Percentiles rank a stretch among this genome's conserved stretches.
These are phyloP conservation scores for Amblyornis subalaris DNA, from an alignment of 2,113 vertebrate species.

Conservation along the genomic window DNA sequence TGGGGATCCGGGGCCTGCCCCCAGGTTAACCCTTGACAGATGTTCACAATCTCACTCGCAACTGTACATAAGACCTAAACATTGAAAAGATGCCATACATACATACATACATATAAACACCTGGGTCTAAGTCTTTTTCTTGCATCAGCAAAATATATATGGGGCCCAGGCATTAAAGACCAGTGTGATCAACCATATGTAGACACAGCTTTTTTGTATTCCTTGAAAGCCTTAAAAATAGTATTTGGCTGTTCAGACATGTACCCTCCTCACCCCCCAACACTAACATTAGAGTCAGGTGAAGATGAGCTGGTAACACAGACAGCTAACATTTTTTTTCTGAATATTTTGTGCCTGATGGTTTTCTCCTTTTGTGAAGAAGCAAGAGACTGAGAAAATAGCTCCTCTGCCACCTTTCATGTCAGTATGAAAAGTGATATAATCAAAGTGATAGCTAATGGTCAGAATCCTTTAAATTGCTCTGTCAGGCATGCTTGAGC, in stretches of 20 bases:
- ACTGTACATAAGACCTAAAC: background rate
- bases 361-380: conserved; percentile 8
- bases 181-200: background rate
- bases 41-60: background rate
- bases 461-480: conserved; percentile 47
- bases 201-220: background rate
- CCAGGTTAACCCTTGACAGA: no score
- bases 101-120: background rate
- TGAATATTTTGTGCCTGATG: background rate
- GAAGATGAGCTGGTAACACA: background rate
- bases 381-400: conserved; percentile 31
- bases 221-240: background rate
- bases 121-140: background rate
- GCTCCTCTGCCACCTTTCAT: conserved; percentile 28
- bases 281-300: background rate
- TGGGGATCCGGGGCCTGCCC: no score
- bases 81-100: background rate
- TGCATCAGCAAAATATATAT: background rate
- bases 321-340: background rate
- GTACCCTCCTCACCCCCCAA: background rate
- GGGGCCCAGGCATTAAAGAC: background rate
- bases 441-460: conserved; percentile 32
- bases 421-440: conserved; percentile 5
- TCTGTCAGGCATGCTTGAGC: conserved; percentile 16
- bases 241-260: background rate